Base-by-base conservation (phyloP, 1,140 invertebrate genomes). In the Drosophila murphyi region DNA sequence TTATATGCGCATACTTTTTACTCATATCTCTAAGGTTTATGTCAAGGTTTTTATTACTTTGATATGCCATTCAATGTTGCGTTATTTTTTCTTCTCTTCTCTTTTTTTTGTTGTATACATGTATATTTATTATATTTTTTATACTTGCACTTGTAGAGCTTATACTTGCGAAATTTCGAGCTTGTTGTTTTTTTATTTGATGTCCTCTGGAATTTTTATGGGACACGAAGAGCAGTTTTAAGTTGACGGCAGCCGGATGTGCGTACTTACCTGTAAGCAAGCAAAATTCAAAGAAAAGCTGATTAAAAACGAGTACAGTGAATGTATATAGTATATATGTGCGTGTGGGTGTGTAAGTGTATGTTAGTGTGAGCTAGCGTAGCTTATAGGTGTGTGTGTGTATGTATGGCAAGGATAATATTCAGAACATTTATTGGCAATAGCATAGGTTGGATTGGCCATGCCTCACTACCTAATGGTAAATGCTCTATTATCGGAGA, bases 21-120 rank as follows among this genome's bases (percentile, higher is more conserved):
- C 72, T 71, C 83, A 88, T 88, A 88, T 88, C 80, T 88, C 71
- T 89, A 88, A 88, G 85, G 85, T 88, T 88, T 88, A 88, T 88
- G 85, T 88, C 85, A 88, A 81, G 85, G 85, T 88, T 69, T 71
- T 88, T 89, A 88, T 89, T 85, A 88, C 77, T 78, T 89, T 89
- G 76, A 89, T 71, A 56, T 61, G 55, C 43, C 48, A 32, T 65
- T 63, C 48, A 48, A 8, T 43, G 39, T 43, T 43, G 39, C 10
- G 39, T 43, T 55, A 7, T 54, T 28, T 61, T 35, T 47, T 55
- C 31, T 45, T 31, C 1, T 2, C 51, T 7, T 20, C 12, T 29
- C 29, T 34, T 51, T 34, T 45, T 51, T 52, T 34, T 47, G 32
- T 12, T 56, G 37, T 43, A 37, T 60, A 43, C 55, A 45, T 12